phyloP scores from a whole-genome alignment of 2,113 vertebrate species.

The Agapornis roseicollis region DNA sequence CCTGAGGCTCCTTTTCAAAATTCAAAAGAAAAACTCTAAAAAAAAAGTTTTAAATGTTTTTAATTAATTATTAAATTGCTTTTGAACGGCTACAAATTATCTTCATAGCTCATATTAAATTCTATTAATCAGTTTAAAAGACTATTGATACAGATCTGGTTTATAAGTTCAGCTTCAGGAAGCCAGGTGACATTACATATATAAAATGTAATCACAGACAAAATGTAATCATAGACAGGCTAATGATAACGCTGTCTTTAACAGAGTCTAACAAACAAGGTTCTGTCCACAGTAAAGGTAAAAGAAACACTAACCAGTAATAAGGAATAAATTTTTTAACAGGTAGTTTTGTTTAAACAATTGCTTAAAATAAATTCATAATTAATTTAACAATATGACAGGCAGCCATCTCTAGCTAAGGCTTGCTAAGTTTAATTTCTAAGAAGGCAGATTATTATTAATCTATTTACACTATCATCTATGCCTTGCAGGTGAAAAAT shows the following conservation, averaged over 20 bases:
- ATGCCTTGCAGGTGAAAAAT: background rate
- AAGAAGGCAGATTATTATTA: background rate
- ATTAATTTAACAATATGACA: background rate
- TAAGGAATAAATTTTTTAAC: background rate
- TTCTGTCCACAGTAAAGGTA: background rate
- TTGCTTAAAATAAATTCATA: background rate
- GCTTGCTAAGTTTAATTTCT: background rate
- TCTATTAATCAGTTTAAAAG: background rate
- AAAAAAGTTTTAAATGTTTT: background rate
- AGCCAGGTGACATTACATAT: background rate
- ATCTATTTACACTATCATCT: background rate
- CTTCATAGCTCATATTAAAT: background rate
- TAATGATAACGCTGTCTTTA: background rate
- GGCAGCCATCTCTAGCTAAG: background rate
- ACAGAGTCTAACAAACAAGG: background rate
- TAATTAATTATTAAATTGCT: background rate
- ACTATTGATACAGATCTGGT: background rate
- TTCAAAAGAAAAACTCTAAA: background rate
- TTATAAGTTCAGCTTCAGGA: background rate
- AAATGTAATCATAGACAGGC: background rate
- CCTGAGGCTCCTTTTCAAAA: background rate
- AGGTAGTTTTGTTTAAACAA: background rate
- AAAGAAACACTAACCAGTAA: background rate
- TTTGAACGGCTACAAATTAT: background rate
- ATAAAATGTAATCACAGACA: background rate